These are phyloP conservation scores for Alca torda DNA, from an alignment of 2,797 vertebrate genomes.

Conservation along the genomic window DNA sequence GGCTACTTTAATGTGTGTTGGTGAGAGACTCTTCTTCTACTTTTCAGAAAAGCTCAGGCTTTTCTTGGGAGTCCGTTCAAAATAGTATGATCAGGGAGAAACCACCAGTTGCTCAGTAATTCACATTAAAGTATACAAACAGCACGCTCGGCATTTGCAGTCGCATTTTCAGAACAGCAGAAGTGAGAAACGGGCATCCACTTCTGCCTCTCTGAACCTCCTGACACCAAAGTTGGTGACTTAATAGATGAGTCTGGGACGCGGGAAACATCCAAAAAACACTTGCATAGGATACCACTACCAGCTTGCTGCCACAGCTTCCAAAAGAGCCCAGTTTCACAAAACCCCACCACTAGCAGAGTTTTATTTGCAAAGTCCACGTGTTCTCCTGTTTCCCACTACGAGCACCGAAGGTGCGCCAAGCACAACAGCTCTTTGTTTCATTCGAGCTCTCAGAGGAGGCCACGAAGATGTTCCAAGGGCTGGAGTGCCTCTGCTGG, in stretches of 20 bases:
- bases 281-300: not conserved
- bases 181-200: not conserved
- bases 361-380: not conserved
- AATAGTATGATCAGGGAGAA: not conserved
- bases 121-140: not conserved
- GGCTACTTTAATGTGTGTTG: not conserved
- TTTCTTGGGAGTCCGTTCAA: not conserved
- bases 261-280: slow-evolving; percentile 4
- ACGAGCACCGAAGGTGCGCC: not conserved
- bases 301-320: not conserved
- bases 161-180: slow-evolving; percentile 44
- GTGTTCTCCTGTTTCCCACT: not conserved
- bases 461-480: too few relatives aligned
- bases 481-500: too few relatives aligned
- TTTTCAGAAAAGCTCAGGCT: not conserved
- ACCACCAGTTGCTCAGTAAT: slow-evolving; percentile 2
- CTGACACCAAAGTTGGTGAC: not conserved
- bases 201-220: not conserved
- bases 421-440: slow-evolving; percentile 2
- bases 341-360: not conserved
- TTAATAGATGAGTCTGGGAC: slow-evolving; percentile 38
- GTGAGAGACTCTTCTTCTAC: not conserved
- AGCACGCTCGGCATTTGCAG: slow-evolving; percentile 32
- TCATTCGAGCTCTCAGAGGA: not conserved
- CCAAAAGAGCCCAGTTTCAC: not conserved